Evolutionary conservation across 2,888 invertebrate genomes (phyloP).

Genomic region (Bellardia bayeri): DNA sequence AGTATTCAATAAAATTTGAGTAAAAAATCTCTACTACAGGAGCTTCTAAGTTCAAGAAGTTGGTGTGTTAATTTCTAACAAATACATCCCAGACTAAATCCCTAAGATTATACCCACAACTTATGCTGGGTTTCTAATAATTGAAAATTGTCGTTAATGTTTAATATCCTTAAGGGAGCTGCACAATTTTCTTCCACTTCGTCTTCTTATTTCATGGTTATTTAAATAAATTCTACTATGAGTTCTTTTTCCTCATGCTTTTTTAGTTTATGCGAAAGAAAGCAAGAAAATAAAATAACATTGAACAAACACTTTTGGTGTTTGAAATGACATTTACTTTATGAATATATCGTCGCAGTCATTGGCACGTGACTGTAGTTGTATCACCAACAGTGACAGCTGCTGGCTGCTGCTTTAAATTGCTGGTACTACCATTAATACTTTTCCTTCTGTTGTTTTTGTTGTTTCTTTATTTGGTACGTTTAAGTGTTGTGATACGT

Average conservation of each 20-base stretch:
- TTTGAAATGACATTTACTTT: conserved; percentile 64
- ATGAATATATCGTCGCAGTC: conserved; percentile 59
- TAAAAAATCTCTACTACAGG: no score
- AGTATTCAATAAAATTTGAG: no score
- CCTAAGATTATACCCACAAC: no score
- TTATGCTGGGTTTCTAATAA: conserved; percentile 52
- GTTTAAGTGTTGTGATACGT: conserved; percentile 33
- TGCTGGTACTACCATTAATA: conserved; percentile 11
- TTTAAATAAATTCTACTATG: conserved; percentile 57
- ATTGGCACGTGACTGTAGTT: conserved; percentile 66
- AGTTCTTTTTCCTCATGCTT: not conserved
- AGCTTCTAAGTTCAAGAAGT: no score
- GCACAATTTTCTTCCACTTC: conserved; percentile 1
- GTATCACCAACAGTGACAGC: conserved; percentile 57
- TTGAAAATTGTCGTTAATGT: conserved; percentile 69
- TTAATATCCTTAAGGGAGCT: conserved; percentile 66
- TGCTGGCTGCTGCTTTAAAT: conserved; percentile 43
- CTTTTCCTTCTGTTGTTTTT: conserved; percentile 8
- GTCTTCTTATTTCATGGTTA: conserved; percentile 62
- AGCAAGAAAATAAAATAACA: conserved; percentile 15
- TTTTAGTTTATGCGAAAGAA: not conserved
- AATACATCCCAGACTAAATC: no score
- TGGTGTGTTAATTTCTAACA: no score
- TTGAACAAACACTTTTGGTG: conserved; percentile 68
- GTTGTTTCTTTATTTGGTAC: conserved; percentile 3